Conservation (phyloP, 2,888 invertebrate species). For the Lottia gigantea region DNA sequence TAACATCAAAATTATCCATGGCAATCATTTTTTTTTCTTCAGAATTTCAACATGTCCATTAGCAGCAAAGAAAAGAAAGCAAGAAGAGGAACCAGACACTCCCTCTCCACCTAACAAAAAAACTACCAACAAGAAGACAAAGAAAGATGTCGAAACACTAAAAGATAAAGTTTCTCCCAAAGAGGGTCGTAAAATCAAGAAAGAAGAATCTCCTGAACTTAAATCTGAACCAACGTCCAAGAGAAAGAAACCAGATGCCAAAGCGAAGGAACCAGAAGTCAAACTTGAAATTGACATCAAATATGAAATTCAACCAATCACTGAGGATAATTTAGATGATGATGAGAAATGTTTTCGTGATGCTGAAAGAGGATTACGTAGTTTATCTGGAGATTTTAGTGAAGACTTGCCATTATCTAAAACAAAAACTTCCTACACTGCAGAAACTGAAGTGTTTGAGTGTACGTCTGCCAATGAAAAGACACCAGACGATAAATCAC, state of each 20-base stretch:
- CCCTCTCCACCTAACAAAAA: conserved; percentile 10
- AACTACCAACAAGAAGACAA: conserved; percentile 10
- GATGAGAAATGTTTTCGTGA: conserved; percentile 80
- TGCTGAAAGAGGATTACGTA: conserved; percentile 87
- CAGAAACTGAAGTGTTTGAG: conserved; percentile 2
- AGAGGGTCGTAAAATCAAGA: conserved; percentile 17
- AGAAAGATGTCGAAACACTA: conserved; percentile 4
- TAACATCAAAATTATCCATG: neutral
- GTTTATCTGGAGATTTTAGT: conserved; percentile 79
- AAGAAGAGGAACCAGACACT: conserved; percentile 33
- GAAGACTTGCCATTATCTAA: neutral
- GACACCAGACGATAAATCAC: neutral
- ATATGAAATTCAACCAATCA: neutral
- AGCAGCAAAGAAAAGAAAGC: conserved; percentile 56
- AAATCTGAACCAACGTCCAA: neutral
- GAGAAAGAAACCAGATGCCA: conserved; percentile 2
- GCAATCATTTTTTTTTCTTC: conserved; percentile 20
- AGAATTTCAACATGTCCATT: conserved; percentile 53
- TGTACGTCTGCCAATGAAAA: neutral
- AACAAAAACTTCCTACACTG: neutral
- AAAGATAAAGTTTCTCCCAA: conserved; percentile 15
- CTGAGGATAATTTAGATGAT: conserved; percentile 73
- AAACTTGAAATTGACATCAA: neutral
- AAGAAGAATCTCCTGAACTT: neutral
- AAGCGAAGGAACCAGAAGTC: neutral